Base-by-base conservation (phyloP, 2,797 vertebrate species). In the Chaetodon trifasciatus region DNA sequence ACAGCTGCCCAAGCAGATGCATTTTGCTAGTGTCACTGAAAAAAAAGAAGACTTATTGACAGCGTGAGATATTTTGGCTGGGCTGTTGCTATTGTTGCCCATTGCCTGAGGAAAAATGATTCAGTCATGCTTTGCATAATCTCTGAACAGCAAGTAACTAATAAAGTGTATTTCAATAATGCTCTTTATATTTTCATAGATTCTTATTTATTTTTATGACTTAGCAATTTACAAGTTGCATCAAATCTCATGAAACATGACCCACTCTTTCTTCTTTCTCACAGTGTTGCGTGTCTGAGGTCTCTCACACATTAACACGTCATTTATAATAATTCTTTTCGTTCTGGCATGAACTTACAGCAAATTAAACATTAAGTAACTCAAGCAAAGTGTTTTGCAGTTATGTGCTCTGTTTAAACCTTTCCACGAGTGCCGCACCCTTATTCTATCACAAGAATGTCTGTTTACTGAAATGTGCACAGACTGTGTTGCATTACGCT, bases 361-460 rank as follows among this genome's bases (percentile, higher is more conserved):
- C 46, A 50, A 70, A 42, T 23, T 64, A 63, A 50, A 16, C 7
- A 61, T 50, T 49, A 63, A 65, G 21, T 8, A 21, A 58, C 24
- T 67, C 16, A 53, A 66, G 17, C 19, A 52, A 23, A 37, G 11
- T 0, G 1, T 17, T n/a, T 9, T 15, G 0, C 12, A 3, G 19
- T 4, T 19, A 13, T 19, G n/a, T 24, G 9, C 10, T 32, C 24
- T 49, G 39, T 55, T 28, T 39, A 35, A 68, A 61, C 21, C 9
- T 67, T 42, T 50, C 17, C 52, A 17, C 7, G 10, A 3, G 53
- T 55, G 70, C 44, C 78, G 74, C 86, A 74, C 64, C 80, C 23
- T 47, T 17, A 53, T 67, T 58, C 47, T 62, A 39, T 21, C 19
- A 1, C 23, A 56, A 24, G 8, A 21, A 44, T 39, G 23, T 71